phyloP scores from a whole-genome alignment of 2,113 vertebrate genomes.

The Syngnathus typhle region DNA sequence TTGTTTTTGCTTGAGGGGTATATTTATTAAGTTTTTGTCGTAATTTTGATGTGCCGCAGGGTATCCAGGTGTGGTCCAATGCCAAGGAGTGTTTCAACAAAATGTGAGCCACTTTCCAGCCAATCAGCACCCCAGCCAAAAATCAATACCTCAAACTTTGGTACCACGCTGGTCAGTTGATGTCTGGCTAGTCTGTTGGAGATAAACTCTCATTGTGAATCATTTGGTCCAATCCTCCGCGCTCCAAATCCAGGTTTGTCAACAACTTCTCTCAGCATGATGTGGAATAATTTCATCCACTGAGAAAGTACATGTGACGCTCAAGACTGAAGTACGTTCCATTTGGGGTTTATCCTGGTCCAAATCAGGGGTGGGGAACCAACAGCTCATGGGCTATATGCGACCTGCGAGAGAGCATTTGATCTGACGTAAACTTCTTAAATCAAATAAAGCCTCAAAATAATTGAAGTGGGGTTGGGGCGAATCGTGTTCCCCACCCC shows the following conservation, averaged over 20 bases:
- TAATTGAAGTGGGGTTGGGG: neutral
- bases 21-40: neutral
- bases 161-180: constrained; percentile 11
- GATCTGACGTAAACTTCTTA: neutral
- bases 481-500: neutral
- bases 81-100: constrained; percentile 95
- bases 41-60: constrained; percentile 61
- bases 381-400: neutral
- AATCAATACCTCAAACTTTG: constrained; percentile 9
- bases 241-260: constrained; percentile 20
- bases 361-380: neutral
- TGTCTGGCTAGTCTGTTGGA: constrained; percentile 7
- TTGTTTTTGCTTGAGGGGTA: neutral
- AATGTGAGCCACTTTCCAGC: constrained; percentile 75
- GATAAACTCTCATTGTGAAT: constrained; percentile 1
- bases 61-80: constrained; percentile 94
- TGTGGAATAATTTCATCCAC: neutral
- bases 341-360: neutral
- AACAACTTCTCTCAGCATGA: constrained; percentile 1
- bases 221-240: neutral
- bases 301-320: neutral
- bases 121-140: constrained; percentile 14
- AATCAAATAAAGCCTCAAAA: neutral
- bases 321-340: neutral
- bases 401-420: neutral